phyloP scores from a whole-genome alignment of 2,113 vertebrate species.

The Bostrychus sinensis region DNA sequence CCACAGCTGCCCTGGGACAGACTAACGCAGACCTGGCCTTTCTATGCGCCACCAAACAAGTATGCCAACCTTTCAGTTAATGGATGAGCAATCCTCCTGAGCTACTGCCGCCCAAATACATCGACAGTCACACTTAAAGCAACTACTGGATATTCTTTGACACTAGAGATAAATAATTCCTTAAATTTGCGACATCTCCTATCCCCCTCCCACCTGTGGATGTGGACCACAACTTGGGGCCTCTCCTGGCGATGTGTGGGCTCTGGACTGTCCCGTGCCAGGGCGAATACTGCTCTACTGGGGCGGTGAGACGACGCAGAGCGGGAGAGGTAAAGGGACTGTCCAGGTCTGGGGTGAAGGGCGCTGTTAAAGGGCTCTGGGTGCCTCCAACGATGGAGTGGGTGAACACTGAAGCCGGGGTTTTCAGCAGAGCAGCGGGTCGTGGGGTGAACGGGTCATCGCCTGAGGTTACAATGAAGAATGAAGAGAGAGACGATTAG shows the following conservation, averaged over 20 bases:
- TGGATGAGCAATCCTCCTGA: too few species aligned
- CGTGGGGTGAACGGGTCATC: slow-evolving; percentile 81
- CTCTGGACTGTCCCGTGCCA: slow-evolving; percentile 83
- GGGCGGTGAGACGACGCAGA: slow-evolving; percentile 75
- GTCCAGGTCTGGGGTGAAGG: slow-evolving; percentile 80
- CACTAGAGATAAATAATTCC: too few species aligned
- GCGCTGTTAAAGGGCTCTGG: slow-evolving; percentile 70
- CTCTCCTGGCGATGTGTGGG: slow-evolving; percentile 84
- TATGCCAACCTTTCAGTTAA: too few species aligned
- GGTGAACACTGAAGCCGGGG: slow-evolving; percentile 79
- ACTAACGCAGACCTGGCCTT: too few species aligned
- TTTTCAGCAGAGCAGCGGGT: slow-evolving; percentile 61
- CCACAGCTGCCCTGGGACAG: too few species aligned
- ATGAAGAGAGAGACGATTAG: too few species aligned
- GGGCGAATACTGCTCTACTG: slow-evolving; percentile 79
- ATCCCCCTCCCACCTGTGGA: slow-evolving; percentile 77
- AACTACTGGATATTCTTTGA: too few species aligned
- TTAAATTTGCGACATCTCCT: too few species aligned
- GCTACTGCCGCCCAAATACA: too few species aligned
- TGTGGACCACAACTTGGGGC: slow-evolving; percentile 89
- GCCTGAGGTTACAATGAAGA: slow-evolving; percentile 60
- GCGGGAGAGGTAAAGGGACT: slow-evolving; percentile 81
- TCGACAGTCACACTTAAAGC: too few species aligned
- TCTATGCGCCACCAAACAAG: too few species aligned
- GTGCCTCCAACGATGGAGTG: slow-evolving; percentile 74